Conservation (phyloP, 2,113 vertebrate species). For the Columbina picui region DNA sequence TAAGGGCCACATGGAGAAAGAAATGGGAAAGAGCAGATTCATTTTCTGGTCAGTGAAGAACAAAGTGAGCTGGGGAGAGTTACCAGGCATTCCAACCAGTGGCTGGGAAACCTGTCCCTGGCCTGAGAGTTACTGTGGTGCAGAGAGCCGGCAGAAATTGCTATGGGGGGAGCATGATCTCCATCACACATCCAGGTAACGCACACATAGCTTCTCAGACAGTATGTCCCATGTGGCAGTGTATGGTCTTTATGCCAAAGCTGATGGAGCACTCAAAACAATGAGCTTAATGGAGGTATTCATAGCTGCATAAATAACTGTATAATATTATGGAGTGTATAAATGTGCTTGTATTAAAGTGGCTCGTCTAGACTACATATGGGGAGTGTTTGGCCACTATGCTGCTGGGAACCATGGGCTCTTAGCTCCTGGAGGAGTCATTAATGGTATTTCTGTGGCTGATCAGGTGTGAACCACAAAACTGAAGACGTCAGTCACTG, state of each 20-base stretch:
- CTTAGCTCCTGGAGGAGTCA: background rate
- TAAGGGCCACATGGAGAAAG: background rate
- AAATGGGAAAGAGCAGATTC: background rate
- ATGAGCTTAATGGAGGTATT: background rate
- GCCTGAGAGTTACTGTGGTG: background rate
- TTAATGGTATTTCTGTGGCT: background rate
- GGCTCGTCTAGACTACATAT: background rate
- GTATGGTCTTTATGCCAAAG: background rate
- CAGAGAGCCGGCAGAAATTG: background rate
- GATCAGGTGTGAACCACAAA: background rate
- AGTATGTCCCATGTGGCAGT: background rate
- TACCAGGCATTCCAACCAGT: background rate
- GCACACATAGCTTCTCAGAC: background rate
- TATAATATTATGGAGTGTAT: background rate
- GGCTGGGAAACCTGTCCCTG: background rate
- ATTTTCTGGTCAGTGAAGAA: background rate
- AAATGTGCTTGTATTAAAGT: background rate
- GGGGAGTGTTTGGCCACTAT: background rate
- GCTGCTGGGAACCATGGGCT: background rate
- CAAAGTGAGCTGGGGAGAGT: background rate
- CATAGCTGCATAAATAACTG: background rate
- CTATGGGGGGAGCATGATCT: background rate
- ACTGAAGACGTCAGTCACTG: background rate
- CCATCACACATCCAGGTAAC: background rate
- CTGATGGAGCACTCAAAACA: background rate